Evolutionary conservation across 2,113 vertebrate genomes (phyloP), one percentile per base, ranked within the genome.

Genomic region (Harpagus bidentatus): DNA sequence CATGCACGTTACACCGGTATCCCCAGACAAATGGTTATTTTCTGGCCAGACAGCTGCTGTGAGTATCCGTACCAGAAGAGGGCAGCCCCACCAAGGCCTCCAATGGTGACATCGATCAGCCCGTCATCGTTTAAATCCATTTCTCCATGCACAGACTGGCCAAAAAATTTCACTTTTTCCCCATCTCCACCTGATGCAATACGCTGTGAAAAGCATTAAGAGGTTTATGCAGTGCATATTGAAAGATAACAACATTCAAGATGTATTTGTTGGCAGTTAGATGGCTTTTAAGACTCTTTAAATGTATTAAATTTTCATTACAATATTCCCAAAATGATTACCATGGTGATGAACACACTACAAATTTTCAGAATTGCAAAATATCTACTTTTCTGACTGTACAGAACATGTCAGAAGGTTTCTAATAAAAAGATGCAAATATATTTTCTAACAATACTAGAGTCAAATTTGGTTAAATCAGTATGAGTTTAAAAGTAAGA

Each of bases 51-150:
- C 6, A 90, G 29, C 22, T 82, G 77, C 80, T 89, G 34, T 62
- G 61, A 87, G 43, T 73, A 55, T 94, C 98, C 99, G 22, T 97
- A 99, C 99, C 99, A 99, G 98, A 99, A 99, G 91, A 99, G 98
- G 31, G 99, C 99, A 59, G 99, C 99, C 56, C 99, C 99, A 83
- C 99, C 99, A 65, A 99, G 98, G 85, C 99, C 99, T 96, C 99
- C 99, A 32, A 99, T 99, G 36, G 99, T 99, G 61, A 99, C 98
- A 90, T 99, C 99, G 22, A 98, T 99, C 86, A 99, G 98, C 9
- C 99, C 99, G 1, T 99, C 99, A 16, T 98, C 97, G 16, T 99
- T 99, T 36, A 99, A 98, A 96, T 99, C 99, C 99, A 99, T 99
- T 97, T 99, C 98, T 86, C 99, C 99, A 8, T 99, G 99, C 74